Percentiles rank a stretch among this genome's conserved stretches.
Conservation (phyloP, 2,888 invertebrate genomes). For the Campaea margaritaria region DNA sequence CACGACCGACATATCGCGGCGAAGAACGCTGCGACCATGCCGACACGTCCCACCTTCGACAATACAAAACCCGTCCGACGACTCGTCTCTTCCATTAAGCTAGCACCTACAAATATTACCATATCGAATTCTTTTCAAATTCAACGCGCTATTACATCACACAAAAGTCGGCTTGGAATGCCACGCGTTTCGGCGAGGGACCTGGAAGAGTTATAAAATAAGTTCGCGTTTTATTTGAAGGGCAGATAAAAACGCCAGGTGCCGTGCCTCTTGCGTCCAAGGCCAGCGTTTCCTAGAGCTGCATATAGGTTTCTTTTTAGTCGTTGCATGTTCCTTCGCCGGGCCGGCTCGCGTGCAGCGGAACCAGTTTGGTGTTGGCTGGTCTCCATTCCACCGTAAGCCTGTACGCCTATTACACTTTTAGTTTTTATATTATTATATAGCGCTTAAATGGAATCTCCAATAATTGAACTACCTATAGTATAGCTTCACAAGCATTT, state of each 20-base stretch:
- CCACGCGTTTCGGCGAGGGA: constrained; percentile 40
- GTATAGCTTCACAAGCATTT: constrained; percentile 48
- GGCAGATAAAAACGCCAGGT: constrained; percentile 84
- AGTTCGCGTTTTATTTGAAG: constrained; percentile 78
- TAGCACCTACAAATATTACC: constrained; percentile 54
- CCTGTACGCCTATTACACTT: constrained; percentile 70
- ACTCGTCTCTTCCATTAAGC: constrained; percentile 47
- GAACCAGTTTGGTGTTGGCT: constrained; percentile 76
- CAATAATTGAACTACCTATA: constrained; percentile 51
- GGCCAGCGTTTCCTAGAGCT: constrained; percentile 84
- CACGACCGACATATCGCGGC: constrained; percentile 75
- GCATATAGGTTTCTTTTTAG: constrained; percentile 84
- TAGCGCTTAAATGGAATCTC: constrained; percentile 56
- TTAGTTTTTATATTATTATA: constrained; percentile 67
- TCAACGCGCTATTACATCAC: constrained; percentile 58
- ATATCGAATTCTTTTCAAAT: constrained; percentile 49
- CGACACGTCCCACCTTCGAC: constrained; percentile 44
- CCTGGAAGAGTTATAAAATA: constrained; percentile 71
- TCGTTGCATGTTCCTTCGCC: constrained; percentile 79
- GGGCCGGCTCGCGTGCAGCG: constrained; percentile 79
- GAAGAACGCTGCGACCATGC: constrained; percentile 48
- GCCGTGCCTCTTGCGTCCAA: constrained; percentile 79
- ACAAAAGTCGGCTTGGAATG: constrained; percentile 44
- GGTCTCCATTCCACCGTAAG: constrained; percentile 73
- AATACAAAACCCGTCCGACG: constrained; percentile 54